Evolutionary conservation across 2,888 invertebrate species (phyloP).

Genomic region (Zootermopsis nevadensis): DNA sequence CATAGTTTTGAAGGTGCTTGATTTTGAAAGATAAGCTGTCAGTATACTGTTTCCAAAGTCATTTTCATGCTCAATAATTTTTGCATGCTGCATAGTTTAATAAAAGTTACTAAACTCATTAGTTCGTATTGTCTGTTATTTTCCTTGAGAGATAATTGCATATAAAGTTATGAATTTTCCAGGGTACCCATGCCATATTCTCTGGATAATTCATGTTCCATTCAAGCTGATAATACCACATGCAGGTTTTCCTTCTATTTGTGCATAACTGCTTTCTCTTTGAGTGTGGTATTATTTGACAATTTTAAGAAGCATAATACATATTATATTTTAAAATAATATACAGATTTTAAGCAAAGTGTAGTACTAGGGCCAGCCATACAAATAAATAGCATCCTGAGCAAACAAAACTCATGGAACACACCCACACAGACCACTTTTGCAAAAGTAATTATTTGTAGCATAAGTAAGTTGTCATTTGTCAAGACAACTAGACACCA

Average conservation of each 20-base stretch:
- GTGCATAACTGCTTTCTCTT: not conserved
- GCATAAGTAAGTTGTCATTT: too few relatives aligned
- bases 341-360: too few relatives aligned
- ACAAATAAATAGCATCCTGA: too few relatives aligned
- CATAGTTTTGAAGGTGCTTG: slow-evolving; percentile 1
- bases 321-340: not conserved
- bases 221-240: slow-evolving; percentile 15
- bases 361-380: too few relatives aligned
- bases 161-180: slow-evolving; percentile 2
- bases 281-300: not conserved
- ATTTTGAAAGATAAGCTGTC: not conserved
- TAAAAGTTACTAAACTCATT: not conserved
- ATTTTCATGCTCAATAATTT: not conserved
- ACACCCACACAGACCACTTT: too few relatives aligned
- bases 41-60: slow-evolving; percentile 1
- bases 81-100: not conserved
- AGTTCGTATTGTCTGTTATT: slow-evolving; percentile 40
- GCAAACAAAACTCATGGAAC: too few relatives aligned
- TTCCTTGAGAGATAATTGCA: slow-evolving; percentile 22
- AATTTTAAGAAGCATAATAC: not conserved
- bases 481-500: too few relatives aligned
- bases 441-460: too few relatives aligned
- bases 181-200: slow-evolving; percentile 8
- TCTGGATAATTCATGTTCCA: slow-evolving; percentile 17
- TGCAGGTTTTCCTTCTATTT: slow-evolving; percentile 17